Conservation (phyloP, 30 jellyfish, hydroid and myxozoan species). For the Aurelia sp. region DNA sequence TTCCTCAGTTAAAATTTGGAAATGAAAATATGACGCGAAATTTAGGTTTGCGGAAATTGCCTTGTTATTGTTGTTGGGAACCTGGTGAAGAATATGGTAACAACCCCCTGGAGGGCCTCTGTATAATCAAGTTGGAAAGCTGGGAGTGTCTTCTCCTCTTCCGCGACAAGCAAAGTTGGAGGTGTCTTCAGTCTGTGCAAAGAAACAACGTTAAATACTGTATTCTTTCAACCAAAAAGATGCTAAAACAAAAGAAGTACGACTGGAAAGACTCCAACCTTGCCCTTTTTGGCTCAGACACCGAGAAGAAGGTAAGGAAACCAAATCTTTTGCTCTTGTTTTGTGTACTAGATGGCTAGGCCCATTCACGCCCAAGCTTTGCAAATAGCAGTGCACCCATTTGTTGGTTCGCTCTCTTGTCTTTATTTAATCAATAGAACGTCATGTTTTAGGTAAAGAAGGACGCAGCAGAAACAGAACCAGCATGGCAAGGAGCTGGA, state of each 20-base stretch:
- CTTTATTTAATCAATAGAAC: no score
- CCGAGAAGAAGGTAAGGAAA: slow-evolving; percentile 89
- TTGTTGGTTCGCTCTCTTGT: neutral
- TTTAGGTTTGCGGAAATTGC: no score
- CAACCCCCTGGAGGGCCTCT: neutral
- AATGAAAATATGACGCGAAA: no score
- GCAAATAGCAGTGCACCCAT: neutral
- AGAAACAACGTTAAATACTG: no score
- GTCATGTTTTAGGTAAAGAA: slow-evolving; percentile 81
- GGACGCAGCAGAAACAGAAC: slow-evolving; percentile 94
- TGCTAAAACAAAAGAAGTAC: slow-evolving; percentile 91
- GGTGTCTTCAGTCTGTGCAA: neutral
- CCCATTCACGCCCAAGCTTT: neutral
- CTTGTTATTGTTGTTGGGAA: no score
- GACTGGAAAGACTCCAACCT: slow-evolving; percentile 99
- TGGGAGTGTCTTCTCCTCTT: slow-evolving; percentile 7
- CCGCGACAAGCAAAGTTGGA: slow-evolving; percentile 6
- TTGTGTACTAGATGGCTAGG: neutral
- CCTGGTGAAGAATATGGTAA: neutral
- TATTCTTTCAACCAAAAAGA: slow-evolving; percentile 22
- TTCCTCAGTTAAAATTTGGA: no score
- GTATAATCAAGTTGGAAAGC: neutral
- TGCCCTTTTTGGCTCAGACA: slow-evolving; percentile 98
- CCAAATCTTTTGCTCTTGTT: neutral
- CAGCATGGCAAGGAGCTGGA: slow-evolving; percentile 99